Base-by-base conservation (phyloP, 35 echinoderm and acorn worm species). In the Holothuria glaberrima region DNA sequence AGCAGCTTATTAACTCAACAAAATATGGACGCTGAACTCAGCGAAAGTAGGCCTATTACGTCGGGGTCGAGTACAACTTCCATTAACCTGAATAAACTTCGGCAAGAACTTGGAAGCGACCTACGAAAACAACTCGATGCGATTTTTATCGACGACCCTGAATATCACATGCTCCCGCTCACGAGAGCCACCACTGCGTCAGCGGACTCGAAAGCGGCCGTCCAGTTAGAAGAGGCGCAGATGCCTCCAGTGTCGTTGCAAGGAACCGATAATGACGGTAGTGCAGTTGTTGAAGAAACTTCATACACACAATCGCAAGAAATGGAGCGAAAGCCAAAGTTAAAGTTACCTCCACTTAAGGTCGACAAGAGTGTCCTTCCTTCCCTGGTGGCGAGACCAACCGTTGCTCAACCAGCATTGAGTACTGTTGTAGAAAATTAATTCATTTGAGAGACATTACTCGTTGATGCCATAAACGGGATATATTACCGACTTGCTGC, bases 311-410 rank as follows among this genome's bases (percentile, higher is more conserved):
- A 56, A 6, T 82, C 50, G 22, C 18, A 50, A 26, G 62, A 30
- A 29, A 88, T 90, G 24, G 45, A 20, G 17, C 75, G 68, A 19
- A 48, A 27, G 24, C 48, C 83, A 5, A 86, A 36, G 35, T 80
- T 94, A 32, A 94, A 94, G 67, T 79, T 94, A 19, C 92, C 92
- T 35, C 92, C 92, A 6, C 41, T 94, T 0, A 88, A 94, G 58
- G 86, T 41, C 6, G 88, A 90, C 22, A 89, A 68, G 44, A 50
- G 46, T 65, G 31, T 94, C 21, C 38, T 94, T 29, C 48, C 61
- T 2, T 48, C 62, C 29, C 16, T 74, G 12, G 46, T 52, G 9
- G 71, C 64, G 32, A 83, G 67, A 25, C 87, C 89, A 32, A 70
- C 58, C 20, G 75, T 87, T 41, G 78, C 48, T 16, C 90, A 84